Evolutionary conservation across 2,797 vertebrate species (phyloP).

Genomic region (Rousettus madagascariensis): DNA sequence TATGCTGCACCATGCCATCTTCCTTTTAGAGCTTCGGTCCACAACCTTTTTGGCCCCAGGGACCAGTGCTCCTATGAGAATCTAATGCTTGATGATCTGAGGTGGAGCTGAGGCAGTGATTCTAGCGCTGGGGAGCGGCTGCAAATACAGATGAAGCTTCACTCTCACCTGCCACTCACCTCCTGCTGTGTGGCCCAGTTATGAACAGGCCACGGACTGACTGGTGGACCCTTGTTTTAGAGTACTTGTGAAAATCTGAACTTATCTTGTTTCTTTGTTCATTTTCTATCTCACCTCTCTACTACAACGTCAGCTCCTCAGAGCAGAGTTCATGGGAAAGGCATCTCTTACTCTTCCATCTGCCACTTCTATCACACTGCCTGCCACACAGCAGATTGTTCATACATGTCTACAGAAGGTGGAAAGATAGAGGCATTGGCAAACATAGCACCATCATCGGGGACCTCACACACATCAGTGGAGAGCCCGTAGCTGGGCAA

Average conservation of each 20-base stretch:
- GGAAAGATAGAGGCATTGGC: too few relatives aligned
- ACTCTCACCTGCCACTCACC: too few relatives aligned
- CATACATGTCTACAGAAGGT: not conserved
- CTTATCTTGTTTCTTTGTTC: not conserved
- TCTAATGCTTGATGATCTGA: too few relatives aligned
- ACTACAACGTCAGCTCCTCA: not conserved
- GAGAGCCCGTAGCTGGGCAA: not conserved
- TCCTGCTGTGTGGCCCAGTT: too few relatives aligned
- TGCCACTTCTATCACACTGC: not conserved
- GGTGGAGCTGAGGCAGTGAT: too few relatives aligned
- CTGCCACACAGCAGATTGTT: not conserved
- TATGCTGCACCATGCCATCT: not conserved
- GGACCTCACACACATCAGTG: not conserved
- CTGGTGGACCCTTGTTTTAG: not conserved
- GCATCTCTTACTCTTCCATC: not conserved
- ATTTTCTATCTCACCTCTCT: not conserved
- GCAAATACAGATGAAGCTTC: too few relatives aligned
- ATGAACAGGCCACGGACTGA: too few relatives aligned
- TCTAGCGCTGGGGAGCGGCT: too few relatives aligned
- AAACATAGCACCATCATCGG: accelerated
- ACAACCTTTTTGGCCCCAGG: too few relatives aligned
- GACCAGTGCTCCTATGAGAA: too few relatives aligned
- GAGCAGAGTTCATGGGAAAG: not conserved
- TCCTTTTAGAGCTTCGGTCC: not conserved
- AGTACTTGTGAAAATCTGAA: not conserved